Evolutionary conservation across 2,888 invertebrate species (phyloP), one percentile per base, ranked within the genome.

Genomic region (Proisotoma minuta): DNA sequence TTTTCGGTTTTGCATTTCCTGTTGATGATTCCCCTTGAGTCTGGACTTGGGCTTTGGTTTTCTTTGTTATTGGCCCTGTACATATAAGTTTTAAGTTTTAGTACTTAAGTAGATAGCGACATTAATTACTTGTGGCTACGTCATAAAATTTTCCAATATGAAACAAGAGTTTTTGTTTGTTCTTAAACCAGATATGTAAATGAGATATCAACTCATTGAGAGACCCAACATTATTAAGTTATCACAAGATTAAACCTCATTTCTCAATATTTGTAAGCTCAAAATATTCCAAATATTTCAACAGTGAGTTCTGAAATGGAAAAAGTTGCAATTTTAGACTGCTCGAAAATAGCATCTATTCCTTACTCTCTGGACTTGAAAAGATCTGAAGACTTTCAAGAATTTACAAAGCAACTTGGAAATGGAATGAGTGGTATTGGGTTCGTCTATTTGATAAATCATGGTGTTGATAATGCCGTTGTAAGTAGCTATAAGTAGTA

Each of bases 361-460:
- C 34, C 8, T 10, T 34, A 34, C 15, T 10, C 34, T 34, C 8
- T 15, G 15, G 34, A 34, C 15, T 15, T 34, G 8, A 15, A 15
- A 34, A 34, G 15, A 10, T 15, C 8, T 10, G 34, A 34, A 34
- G 15, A 34, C 15, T 34, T 34, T 15, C 34, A 34, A 34, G 15
- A 34, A 34, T 34, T 34, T 15, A 15, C 34, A 34, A 12, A 61
- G n/a, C 50, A 65, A 15, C 39, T 65, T 23, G 61, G 62, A 39
- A 27, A 27, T 2, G 65, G 54, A 0, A 59, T 65, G 50, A 26
- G 39, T 29, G 29, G 48, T 10, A 59, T 59, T 52, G 65, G 65
- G 10, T 62, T 65, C 47, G 59, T 34, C 3, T 62, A 65, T 29
- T 10, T 65, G 1, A 23, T 62, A 3, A 65, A 65, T 39, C 62